Evolutionary conservation across 2,888 invertebrate species (phyloP).

Genomic region (Cataglyphis livida): DNA sequence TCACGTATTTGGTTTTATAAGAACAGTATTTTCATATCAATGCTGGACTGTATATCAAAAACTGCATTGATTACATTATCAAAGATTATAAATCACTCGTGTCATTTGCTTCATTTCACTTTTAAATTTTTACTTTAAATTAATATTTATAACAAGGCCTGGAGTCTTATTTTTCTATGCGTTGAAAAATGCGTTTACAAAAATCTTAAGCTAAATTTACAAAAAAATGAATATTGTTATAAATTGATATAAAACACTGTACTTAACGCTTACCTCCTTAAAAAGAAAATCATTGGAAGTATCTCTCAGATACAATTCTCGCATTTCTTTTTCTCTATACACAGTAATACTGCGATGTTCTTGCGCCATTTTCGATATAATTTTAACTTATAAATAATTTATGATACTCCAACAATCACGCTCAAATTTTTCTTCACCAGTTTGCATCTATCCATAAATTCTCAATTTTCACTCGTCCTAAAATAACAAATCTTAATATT

Average conservation of each 20-base stretch:
- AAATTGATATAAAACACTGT: slow-evolving; percentile 59
- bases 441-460: slow-evolving; percentile 64
- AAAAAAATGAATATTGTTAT: slow-evolving; percentile 52
- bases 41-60: slow-evolving; percentile 36
- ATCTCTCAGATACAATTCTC: slow-evolving; percentile 62
- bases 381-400: slow-evolving; percentile 70
- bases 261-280: slow-evolving; percentile 46
- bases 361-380: slow-evolving; percentile 55
- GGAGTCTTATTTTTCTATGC: slow-evolving; percentile 52
- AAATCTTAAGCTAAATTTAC: slow-evolving; percentile 43
- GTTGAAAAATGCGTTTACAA: slow-evolving; percentile 53
- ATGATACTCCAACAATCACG: slow-evolving; percentile 65
- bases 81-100: slow-evolving; percentile 28
- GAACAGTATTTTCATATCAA: slow-evolving; percentile 47
- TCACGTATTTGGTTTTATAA: slow-evolving; percentile 74
- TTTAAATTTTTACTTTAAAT: slow-evolving; percentile 40
- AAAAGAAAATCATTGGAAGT: slow-evolving; percentile 63
- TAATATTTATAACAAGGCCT: slow-evolving; percentile 53
- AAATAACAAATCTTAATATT: slow-evolving; percentile 57
- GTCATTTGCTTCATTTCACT: slow-evolving; percentile 6
- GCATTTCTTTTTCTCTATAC: slow-evolving; percentile 47
- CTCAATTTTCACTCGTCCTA: slow-evolving; percentile 82
- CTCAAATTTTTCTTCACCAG: slow-evolving; percentile 67
- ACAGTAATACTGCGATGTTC: slow-evolving; percentile 64
- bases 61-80: slow-evolving; percentile 41